A percentile compares a stretch with the other conserved stretches of the same genome.
Conservation (phyloP, 2,113 vertebrate species). For the Butastur rufipennis region DNA sequence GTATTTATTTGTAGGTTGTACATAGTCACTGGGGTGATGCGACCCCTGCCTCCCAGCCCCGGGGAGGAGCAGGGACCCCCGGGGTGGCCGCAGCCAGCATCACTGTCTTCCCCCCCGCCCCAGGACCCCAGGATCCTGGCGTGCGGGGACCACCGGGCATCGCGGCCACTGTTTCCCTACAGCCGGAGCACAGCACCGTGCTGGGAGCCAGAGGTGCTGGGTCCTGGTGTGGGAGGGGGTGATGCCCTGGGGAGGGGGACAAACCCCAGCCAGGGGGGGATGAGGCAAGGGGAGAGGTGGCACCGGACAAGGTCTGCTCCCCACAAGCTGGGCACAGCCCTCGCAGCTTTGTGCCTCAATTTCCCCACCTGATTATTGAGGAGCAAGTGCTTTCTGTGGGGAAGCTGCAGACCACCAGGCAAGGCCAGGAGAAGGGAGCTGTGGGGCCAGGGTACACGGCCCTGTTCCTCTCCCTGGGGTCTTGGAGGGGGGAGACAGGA, state of each 20-base stretch:
- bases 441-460: fast-evolving
- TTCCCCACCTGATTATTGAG: background rate
- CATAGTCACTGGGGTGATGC: slow-evolving; percentile 65
- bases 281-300: background rate
- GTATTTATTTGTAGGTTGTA: slow-evolving; percentile 95
- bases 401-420: background rate
- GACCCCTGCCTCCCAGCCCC: background rate
- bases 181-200: fast-evolving
- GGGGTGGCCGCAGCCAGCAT: background rate
- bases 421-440: background rate
- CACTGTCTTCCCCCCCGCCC: background rate
- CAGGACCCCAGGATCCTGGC: background rate
- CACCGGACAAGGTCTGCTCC: background rate
- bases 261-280: background rate
- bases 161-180: fast-evolving
- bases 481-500: fast-evolving
- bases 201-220: background rate
- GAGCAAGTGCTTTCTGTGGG: background rate
- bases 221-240: background rate
- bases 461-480: fast-evolving
- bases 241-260: background rate
- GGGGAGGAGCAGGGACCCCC: background rate
- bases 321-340: fast-evolving
- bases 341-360: background rate
- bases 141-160: fast-evolving